These are phyloP conservation scores for Geotrypetes seraphini DNA, from an alignment of 2,797 vertebrate species.

Conservation along the genomic window DNA sequence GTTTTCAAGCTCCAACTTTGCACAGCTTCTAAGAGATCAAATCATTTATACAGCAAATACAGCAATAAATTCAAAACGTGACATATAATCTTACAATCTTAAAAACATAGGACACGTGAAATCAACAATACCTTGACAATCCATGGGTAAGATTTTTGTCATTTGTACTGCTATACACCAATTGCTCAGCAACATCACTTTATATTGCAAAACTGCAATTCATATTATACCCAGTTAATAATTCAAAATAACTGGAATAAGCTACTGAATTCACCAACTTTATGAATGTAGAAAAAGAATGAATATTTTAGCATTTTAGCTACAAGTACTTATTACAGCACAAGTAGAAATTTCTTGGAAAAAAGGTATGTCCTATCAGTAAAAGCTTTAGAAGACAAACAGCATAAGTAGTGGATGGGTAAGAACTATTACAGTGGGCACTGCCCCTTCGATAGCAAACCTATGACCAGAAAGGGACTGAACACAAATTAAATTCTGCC, in stretches of 20 bases:
- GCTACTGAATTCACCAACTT: constrained; percentile 4
- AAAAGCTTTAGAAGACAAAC: constrained; percentile 8
- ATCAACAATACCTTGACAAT: not conserved
- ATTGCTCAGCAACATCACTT: too few relatives aligned
- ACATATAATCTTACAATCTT: too few relatives aligned
- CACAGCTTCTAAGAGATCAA: constrained; percentile 8
- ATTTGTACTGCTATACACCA: too few relatives aligned
- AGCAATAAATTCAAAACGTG: constrained; percentile 3
- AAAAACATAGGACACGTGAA: constrained; percentile 1
- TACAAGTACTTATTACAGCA: constrained; percentile 11
- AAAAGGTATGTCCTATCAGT: constrained; percentile 20
- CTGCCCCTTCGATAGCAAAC: too few relatives aligned
- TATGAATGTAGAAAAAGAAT: not conserved
- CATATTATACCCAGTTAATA: too few relatives aligned
- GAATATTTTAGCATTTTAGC: not conserved
- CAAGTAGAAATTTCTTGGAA: constrained; percentile 12
- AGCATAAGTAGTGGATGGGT: too few relatives aligned
- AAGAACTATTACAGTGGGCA: too few relatives aligned
- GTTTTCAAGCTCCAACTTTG: constrained; percentile 9
- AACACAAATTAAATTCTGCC: too few relatives aligned
- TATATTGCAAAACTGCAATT: too few relatives aligned
- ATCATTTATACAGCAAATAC: constrained; percentile 1
- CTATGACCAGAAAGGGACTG: too few relatives aligned
- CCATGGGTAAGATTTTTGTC: too few relatives aligned
- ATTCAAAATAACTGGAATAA: too few relatives aligned